Evolutionary conservation across 1,140 invertebrate species (phyloP).

Genomic region (Limonius californicus): DNA sequence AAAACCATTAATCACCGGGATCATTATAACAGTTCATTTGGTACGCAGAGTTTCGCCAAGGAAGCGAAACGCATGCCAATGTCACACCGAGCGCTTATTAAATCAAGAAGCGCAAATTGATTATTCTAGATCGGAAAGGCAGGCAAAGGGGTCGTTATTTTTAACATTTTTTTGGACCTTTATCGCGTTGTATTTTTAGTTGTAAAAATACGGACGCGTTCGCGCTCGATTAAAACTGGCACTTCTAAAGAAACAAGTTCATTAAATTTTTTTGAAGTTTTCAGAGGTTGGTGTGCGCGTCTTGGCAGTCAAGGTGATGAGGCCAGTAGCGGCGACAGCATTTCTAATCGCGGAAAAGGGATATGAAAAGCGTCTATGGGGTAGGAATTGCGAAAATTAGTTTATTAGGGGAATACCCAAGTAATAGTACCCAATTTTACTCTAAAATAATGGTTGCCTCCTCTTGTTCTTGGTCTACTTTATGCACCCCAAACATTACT

Average conservation of each 20-base stretch:
- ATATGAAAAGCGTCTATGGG: too few species aligned
- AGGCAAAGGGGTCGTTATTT: background rate
- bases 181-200: conserved; percentile 1
- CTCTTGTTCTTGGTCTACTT: too few species aligned
- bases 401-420: too few species aligned
- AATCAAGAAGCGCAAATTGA: conserved; percentile 4
- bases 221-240: conserved; percentile 2
- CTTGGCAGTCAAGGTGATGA: too few species aligned
- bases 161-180: background rate
- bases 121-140: background rate
- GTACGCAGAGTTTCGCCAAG: background rate
- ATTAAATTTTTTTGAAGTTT: background rate
- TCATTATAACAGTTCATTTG: conserved; percentile 33
- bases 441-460: too few species aligned
- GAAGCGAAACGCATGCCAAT: conserved; percentile 5
- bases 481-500: too few species aligned
- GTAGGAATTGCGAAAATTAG: too few species aligned
- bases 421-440: too few species aligned
- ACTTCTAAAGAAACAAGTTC: conserved; percentile 1
- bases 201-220: background rate
- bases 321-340: too few species aligned
- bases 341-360: too few species aligned
- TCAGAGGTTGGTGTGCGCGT: too few species aligned
- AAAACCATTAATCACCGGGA: conserved; percentile 30
- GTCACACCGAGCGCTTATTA: conserved; percentile 2